These are phyloP conservation scores for Drosophila borborema DNA, from an alignment of 2,888 invertebrate genomes.

Conservation along the genomic window DNA sequence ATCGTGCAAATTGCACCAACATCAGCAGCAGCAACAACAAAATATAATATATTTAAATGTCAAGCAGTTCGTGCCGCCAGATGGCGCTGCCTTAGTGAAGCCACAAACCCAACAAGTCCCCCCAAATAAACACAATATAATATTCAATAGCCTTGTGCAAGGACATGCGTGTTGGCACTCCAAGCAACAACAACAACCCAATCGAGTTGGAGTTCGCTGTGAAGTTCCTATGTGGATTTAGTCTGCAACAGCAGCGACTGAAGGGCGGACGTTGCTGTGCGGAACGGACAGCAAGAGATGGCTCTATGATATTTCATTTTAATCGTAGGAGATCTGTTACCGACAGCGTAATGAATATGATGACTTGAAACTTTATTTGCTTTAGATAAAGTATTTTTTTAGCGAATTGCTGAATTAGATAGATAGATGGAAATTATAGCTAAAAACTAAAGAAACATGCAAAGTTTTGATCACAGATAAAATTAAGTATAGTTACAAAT, in stretches of 20 bases:
- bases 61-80: slow-evolving; percentile 48
- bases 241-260: slow-evolving; percentile 47
- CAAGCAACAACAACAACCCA: slow-evolving; percentile 8
- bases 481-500: not conserved
- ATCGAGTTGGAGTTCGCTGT: slow-evolving; percentile 9
- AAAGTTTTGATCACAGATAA: not conserved
- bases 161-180: slow-evolving; percentile 74
- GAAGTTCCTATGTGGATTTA: slow-evolving; percentile 46
- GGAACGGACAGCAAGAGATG: not conserved
- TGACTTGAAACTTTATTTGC: not conserved
- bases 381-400: not conserved
- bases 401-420: not conserved
- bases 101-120: slow-evolving; percentile 59
- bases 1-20: slow-evolving; percentile 54
- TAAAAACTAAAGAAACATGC: too few species aligned
- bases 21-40: slow-evolving; percentile 21
- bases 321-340: not conserved
- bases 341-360: not conserved
- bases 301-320: not conserved
- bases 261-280: slow-evolving; percentile 46
- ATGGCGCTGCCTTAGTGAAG: slow-evolving; percentile 65
- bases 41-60: slow-evolving; percentile 8
- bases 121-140: slow-evolving; percentile 30
- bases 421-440: too few species aligned
- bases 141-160: slow-evolving; percentile 32